A percentile compares a stretch with the other conserved stretches of the same genome.
phyloP scores from a whole-genome alignment of 2,113 vertebrate species.

The Pleuronectes platessa region DNA sequence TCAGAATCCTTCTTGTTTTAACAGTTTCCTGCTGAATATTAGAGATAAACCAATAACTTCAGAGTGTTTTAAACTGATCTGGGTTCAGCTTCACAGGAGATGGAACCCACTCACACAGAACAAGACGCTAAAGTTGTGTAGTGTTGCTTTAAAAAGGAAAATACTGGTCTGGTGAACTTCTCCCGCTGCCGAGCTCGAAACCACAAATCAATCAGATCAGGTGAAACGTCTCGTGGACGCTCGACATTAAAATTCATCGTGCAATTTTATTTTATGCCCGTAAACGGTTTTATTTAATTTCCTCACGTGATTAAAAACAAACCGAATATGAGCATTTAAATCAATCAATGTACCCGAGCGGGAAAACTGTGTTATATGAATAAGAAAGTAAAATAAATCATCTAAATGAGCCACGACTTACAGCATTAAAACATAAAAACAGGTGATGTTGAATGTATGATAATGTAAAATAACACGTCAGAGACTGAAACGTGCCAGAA shows the following conservation, averaged over 20 bases:
- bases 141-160: constrained; percentile 22
- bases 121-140: too few relatives aligned
- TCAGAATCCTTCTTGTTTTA: too few relatives aligned
- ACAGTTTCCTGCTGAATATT: too few relatives aligned
- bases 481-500: constrained; percentile 56
- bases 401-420: background rate
- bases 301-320: background rate
- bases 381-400: too few relatives aligned
- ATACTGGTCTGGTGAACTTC: constrained; percentile 16
- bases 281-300: constrained; percentile 26
- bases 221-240: constrained; percentile 7
- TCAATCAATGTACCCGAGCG: too few relatives aligned
- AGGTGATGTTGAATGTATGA: background rate
- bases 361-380: too few relatives aligned
- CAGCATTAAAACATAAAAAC: background rate
- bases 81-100: too few relatives aligned
- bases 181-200: constrained; percentile 1
- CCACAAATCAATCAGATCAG: constrained; percentile 3
- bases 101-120: too few relatives aligned
- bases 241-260: constrained; percentile 35
- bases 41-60: too few relatives aligned
- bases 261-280: constrained; percentile 13
- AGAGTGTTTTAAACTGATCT: too few relatives aligned
- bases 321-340: background rate
- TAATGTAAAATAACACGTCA: too few relatives aligned